phyloP scores from a whole-genome alignment of 2,888 invertebrate species.

The Erebia aethiops region DNA sequence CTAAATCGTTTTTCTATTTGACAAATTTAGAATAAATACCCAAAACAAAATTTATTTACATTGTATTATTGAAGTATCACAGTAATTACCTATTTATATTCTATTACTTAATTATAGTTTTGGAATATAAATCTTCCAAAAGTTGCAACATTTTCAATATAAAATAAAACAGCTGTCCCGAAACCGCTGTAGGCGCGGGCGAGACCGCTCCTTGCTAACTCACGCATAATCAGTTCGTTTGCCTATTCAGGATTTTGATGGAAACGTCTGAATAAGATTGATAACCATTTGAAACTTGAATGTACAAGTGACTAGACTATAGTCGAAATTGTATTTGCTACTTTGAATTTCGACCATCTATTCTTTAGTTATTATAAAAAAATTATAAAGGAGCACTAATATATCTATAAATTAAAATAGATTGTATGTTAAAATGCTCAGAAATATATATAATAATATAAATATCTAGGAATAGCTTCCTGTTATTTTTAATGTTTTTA shows the following conservation, averaged over 20 bases:
- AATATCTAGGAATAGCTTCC: not conserved
- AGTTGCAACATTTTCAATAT: no score
- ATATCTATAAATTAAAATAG: no score
- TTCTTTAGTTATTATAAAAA: not conserved
- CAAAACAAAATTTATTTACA: no score
- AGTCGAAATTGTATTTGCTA: not conserved
- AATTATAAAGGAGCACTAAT: not conserved
- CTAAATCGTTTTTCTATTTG: no score
- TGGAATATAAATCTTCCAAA: no score
- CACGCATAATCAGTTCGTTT: not conserved
- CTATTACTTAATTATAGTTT: no score
- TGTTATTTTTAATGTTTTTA: not conserved
- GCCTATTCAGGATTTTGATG: slow-evolving; percentile 11
- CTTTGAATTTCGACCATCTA: not conserved
- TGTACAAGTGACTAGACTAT: not conserved
- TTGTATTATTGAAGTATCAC: no score
- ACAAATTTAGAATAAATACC: no score
- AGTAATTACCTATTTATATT: no score
- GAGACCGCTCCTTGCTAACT: no score
- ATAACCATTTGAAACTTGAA: not conserved
- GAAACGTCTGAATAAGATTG: slow-evolving; percentile 1
- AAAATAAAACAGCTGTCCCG: no score
- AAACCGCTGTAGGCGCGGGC: no score
- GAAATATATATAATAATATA: not conserved
- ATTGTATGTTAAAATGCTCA: not conserved